Base-by-base conservation (phyloP, 2,888 invertebrate genomes). In the Galerucella nymphaeae region DNA sequence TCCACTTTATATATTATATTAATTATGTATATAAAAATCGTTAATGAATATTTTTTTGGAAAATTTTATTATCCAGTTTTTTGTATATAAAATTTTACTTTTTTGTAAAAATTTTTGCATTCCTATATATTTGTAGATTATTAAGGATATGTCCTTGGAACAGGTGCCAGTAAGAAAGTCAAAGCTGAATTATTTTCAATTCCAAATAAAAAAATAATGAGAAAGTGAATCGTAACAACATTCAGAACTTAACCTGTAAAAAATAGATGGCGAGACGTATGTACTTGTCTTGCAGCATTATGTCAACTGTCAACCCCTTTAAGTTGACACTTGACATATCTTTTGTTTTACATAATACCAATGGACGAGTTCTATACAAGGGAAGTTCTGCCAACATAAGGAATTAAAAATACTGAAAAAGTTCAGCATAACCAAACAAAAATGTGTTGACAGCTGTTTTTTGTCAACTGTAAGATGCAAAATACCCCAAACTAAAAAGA, bases 121-220 rank as follows among this genome's bases (percentile, higher is more conserved):
- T 80, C 78, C 75, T 77, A 76, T 75, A 30, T 38, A 68, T 66
- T 72, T 72, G 50, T 74, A 68, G 57, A 65, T 72, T 71, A 53
- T 71, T 75, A 76, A 76, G 71, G 55, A 73, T 75, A 70, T 71
- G 61, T 73, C 77, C 76, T 79, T 78, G 80, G 80, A 80, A 82
- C 78, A 80, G 80, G 81, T 82, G 81, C 81, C 81, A 82, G 80
- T 82, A 81, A 18, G 65, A 78, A 67, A 80, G 80, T 82, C 81
- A 81, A 79, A 81, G 75, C 75, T 73, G 73, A 77, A 16, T 53
- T 53, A 75, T 74, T 72, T 72, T 69, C 71, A 69, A 70, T 71
- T 75, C 75, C 77, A 75, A 75, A 77, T 74, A 76, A 70, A 59
- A 73, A 62, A 55, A 42, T 38, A 38, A 67, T 70, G 63, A 45